Conservation (phyloP, 1,140 invertebrate species). For the Battus philenor region DNA sequence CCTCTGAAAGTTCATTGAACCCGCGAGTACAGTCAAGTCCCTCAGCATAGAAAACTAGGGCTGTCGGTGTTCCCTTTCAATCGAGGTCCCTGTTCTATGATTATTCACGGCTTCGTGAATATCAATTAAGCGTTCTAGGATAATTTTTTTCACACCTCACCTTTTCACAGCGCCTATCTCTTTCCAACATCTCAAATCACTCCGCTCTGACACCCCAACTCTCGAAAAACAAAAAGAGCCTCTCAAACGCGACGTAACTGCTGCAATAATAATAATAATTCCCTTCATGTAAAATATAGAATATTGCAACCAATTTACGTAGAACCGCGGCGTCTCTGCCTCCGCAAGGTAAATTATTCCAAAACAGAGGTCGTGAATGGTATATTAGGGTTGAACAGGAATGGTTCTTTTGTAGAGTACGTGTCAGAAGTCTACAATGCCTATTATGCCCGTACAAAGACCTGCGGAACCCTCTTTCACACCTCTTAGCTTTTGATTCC, state of each 20-base stretch:
- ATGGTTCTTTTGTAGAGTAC: slow-evolving; percentile 21
- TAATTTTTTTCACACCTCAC: slow-evolving; percentile 14
- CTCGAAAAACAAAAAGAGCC: slow-evolving; percentile 11
- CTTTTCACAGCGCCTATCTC: neutral
- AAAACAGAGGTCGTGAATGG: slow-evolving; percentile 15
- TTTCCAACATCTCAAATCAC: slow-evolving; percentile 14
- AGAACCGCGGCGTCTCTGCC: slow-evolving; percentile 13
- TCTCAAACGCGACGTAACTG: slow-evolving; percentile 14
- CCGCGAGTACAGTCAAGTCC: slow-evolving; percentile 3
- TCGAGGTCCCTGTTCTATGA: slow-evolving; percentile 10
- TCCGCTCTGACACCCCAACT: slow-evolving; percentile 6
- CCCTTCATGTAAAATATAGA: slow-evolving; percentile 9
- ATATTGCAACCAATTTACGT: slow-evolving; percentile 16
- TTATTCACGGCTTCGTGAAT: slow-evolving; percentile 12
- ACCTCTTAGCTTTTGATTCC: slow-evolving; percentile 34
- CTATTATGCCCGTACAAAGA: slow-evolving; percentile 42
- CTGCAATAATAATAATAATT: slow-evolving; percentile 20
- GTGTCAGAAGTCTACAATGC: slow-evolving; percentile 43
- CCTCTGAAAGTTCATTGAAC: slow-evolving; percentile 7
- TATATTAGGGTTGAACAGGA: slow-evolving; percentile 17
- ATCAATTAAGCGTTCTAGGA: slow-evolving; percentile 14
- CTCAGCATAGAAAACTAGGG: slow-evolving; percentile 9
- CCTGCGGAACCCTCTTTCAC: slow-evolving; percentile 37
- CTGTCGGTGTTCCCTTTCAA: slow-evolving; percentile 8
- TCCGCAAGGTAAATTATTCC: slow-evolving; percentile 17